Evolutionary conservation across 2,888 invertebrate genomes (phyloP).

Genomic region (Synanthedon formicaeformis): DNA sequence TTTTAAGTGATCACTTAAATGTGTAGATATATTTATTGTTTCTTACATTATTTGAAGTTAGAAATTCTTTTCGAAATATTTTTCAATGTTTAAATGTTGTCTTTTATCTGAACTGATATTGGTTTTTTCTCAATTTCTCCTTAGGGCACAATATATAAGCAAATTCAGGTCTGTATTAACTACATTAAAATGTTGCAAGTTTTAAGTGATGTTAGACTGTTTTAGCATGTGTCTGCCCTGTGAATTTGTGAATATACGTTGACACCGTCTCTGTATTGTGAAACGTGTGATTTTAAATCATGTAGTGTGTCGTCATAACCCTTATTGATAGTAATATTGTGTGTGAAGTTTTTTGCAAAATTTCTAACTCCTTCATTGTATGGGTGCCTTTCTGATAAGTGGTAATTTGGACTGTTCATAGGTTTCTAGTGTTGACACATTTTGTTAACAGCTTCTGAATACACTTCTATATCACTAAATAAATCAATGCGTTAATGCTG

Average conservation of each 20-base stretch:
- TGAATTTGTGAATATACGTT: not conserved
- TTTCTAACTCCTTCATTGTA: not conserved
- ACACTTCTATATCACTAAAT: not conserved
- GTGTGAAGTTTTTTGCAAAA: not conserved
- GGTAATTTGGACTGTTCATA: not conserved
- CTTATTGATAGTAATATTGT: not conserved
- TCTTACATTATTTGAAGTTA: too few relatives aligned
- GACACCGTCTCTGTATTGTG: not conserved
- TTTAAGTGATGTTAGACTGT: conserved; percentile 48
- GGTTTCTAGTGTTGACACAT: not conserved
- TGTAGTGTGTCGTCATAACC: not conserved
- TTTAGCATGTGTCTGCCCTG: conserved; percentile 1
- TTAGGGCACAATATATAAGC: conserved; percentile 68
- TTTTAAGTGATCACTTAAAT: too few relatives aligned
- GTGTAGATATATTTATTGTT: too few relatives aligned
- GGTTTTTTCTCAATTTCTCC: conserved; percentile 42
- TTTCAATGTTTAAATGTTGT: not conserved
- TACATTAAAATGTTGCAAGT: conserved; percentile 27
- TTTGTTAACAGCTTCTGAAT: not conserved
- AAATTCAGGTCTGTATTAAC: conserved; percentile 67
- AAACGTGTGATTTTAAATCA: not conserved
- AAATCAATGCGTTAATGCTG: too few relatives aligned
- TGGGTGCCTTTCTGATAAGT: not conserved
- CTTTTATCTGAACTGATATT: conserved; percentile 22
- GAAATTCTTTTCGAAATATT: too few relatives aligned